Percentiles rank a stretch among this genome's conserved stretches.
phyloP scores from a whole-genome alignment of 2,888 invertebrate species.

The Pollenia amentaria region DNA sequence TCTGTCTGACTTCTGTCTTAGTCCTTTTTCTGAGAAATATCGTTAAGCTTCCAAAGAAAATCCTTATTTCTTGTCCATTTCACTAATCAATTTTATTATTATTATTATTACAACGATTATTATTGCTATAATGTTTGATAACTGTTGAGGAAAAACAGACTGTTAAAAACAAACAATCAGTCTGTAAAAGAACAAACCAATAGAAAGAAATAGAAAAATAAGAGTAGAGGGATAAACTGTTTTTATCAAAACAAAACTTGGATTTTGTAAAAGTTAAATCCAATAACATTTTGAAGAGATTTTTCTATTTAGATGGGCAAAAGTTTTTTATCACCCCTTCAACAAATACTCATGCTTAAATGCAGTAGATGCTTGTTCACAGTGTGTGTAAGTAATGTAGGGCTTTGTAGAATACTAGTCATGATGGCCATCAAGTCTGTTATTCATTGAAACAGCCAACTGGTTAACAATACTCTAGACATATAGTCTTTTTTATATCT shows the following conservation, averaged over 20 bases:
- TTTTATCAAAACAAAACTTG: conserved; percentile 40
- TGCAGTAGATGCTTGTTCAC: not conserved
- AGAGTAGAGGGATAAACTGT: conserved; percentile 2
- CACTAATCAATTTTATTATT: conserved; percentile 31
- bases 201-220: not conserved
- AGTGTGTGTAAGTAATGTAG: not conserved
- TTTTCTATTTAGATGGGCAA: conserved; percentile 23
- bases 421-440: not conserved
- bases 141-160: conserved; percentile 15
- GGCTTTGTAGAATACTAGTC: not conserved
- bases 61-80: conserved; percentile 7
- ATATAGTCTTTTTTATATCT: conserved; percentile 23
- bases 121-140: conserved; percentile 13
- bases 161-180: conserved; percentile 8
- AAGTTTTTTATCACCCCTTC: not conserved
- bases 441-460: not conserved
- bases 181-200: not conserved
- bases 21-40: not conserved
- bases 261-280: conserved; percentile 30
- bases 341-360: not conserved
- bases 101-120: conserved; percentile 30
- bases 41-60: not conserved
- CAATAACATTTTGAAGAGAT: conserved; percentile 8
- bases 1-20: not conserved
- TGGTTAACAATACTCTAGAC: conserved; percentile 41